Percentiles rank a stretch among this genome's conserved stretches.
Conservation (phyloP, 2,113 vertebrate species). For the Zeus faber region DNA sequence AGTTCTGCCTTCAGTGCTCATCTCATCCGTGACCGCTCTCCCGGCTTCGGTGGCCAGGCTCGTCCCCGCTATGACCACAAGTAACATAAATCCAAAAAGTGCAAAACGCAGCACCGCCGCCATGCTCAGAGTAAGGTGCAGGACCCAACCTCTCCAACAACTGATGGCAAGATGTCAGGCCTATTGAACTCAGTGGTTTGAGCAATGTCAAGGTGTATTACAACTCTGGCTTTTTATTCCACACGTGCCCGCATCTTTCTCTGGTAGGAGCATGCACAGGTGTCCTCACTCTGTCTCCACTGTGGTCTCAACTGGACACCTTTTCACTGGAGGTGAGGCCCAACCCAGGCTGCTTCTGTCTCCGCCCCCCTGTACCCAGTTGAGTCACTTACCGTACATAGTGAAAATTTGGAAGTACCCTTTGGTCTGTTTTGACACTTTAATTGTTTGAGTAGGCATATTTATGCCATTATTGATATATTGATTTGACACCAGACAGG, state of each 20-base stretch:
- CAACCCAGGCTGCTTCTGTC: constrained; percentile 50
- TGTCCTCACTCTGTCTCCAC: constrained; percentile 11
- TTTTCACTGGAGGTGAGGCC: constrained; percentile 47
- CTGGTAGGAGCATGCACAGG: too few relatives aligned
- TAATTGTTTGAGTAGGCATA: neutral
- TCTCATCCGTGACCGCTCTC: neutral
- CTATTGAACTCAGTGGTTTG: neutral
- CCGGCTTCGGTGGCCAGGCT: neutral
- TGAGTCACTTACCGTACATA: too few relatives aligned
- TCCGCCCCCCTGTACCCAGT: constrained; percentile 52
- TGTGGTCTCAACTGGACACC: constrained; percentile 17
- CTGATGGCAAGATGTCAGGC: neutral
- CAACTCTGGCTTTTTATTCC: constrained; percentile 11
- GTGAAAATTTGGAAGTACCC: too few relatives aligned
- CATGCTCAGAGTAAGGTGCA: constrained; percentile 27
- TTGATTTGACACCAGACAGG: neutral
- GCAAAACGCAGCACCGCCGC: constrained; percentile 2
- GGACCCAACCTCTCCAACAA: constrained; percentile 3
- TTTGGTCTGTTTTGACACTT: neutral
- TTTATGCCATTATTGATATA: neutral
- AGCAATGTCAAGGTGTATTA: constrained; percentile 1
- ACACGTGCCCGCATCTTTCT: constrained; percentile 3
- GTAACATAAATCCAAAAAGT: constrained; percentile 33
- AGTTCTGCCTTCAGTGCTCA: neutral
- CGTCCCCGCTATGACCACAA: constrained; percentile 20